Evolutionary conservation across 2,797 vertebrate species (phyloP).

Genomic region (Phaenicophaeus curvirostris): DNA sequence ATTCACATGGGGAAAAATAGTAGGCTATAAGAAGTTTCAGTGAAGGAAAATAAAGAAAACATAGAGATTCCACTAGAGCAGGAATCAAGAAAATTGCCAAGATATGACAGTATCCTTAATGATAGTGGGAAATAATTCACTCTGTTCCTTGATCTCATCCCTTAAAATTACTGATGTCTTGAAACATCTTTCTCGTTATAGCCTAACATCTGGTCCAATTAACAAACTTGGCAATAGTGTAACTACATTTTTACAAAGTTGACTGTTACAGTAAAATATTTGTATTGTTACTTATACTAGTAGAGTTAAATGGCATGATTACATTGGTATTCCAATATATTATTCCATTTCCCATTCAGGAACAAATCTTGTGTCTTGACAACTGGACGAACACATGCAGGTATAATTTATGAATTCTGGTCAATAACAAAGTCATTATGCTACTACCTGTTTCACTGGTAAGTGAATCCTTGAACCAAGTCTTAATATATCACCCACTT

Average conservation of each 20-base stretch:
- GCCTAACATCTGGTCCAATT: neutral
- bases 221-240: neutral
- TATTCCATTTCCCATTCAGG: neutral
- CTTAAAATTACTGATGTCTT: neutral
- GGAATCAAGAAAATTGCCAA: neutral
- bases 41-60: neutral
- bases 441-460: neutral
- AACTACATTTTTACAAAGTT: neutral
- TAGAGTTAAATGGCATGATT: neutral
- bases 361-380: neutral
- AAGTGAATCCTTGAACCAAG: neutral
- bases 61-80: neutral
- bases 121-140: neutral
- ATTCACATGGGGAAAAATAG: neutral
- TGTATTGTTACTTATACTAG: neutral
- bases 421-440: neutral
- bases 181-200: neutral
- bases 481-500: neutral
- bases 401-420: neutral
- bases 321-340: neutral
- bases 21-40: neutral
- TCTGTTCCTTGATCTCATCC: neutral
- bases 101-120: neutral
- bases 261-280: neutral
- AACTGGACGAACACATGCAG: neutral